Percentiles rank a stretch among this genome's conserved stretches.
phyloP scores from a whole-genome alignment of 1,140 invertebrate genomes.

The Adelges cooleyi region DNA sequence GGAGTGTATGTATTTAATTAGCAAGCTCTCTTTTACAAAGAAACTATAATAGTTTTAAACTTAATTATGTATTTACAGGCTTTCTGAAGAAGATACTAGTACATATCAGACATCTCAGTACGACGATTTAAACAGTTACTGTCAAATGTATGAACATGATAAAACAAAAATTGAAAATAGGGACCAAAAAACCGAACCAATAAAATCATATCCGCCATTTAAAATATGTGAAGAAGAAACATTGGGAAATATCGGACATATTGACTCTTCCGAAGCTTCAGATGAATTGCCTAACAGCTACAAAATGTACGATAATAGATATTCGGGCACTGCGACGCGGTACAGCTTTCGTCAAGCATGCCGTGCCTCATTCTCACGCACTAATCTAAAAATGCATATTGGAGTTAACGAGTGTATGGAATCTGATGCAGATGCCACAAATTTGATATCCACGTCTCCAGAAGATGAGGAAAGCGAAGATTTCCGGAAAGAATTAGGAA shows the following conservation, averaged over 20 bases:
- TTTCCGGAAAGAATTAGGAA: slow-evolving; percentile 24
- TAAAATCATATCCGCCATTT: slow-evolving; percentile 30
- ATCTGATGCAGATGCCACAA: slow-evolving; percentile 34
- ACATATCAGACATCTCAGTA: slow-evolving; percentile 24
- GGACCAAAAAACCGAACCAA: slow-evolving; percentile 1
- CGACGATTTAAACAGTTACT: slow-evolving; percentile 24
- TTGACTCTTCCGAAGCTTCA: slow-evolving; percentile 67
- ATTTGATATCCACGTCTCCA: slow-evolving; percentile 35
- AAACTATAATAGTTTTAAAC: too few relatives aligned
- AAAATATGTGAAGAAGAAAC: slow-evolving; percentile 31
- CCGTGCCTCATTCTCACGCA: neutral
- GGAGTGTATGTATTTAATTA: neutral
- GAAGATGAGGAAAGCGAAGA: slow-evolving; percentile 36
- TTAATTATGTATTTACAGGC: neutral
- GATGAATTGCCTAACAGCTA: slow-evolving; percentile 40
- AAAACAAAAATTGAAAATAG: slow-evolving; percentile 13
- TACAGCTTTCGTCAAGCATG: slow-evolving; percentile 20
- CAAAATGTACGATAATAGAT: slow-evolving; percentile 12
- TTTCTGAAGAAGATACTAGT: slow-evolving; percentile 21
- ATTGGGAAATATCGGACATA: slow-evolving; percentile 50
- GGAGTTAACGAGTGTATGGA: slow-evolving; percentile 8
- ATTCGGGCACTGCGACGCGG: neutral
- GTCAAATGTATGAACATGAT: slow-evolving; percentile 18
- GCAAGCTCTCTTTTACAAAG: too few relatives aligned
- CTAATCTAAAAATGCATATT: slow-evolving; percentile 5